Percentiles rank a stretch among this genome's conserved stretches.
These are phyloP conservation scores for Corythornis leucogaster DNA, from an alignment of 2,797 vertebrate species.

Conservation along the genomic window DNA sequence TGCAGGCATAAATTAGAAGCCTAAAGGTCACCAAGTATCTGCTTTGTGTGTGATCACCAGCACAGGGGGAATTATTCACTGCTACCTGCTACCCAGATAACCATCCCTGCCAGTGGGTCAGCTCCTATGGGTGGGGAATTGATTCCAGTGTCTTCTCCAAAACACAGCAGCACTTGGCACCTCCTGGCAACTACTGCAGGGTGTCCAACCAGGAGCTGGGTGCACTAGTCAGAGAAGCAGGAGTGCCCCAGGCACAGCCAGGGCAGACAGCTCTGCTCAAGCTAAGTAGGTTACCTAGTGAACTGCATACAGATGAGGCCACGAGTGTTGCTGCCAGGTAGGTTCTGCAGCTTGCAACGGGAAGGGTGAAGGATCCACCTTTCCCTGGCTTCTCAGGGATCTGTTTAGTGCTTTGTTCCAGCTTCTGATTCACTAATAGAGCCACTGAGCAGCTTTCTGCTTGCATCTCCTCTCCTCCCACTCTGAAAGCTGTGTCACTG, in stretches of 20 bases:
- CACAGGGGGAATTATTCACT: not conserved
- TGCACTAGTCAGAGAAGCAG: not conserved
- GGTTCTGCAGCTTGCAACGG: not conserved
- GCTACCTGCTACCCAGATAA: not conserved
- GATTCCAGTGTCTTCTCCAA: not conserved
- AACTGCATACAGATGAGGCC: conserved; percentile 57
- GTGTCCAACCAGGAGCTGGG: not conserved
- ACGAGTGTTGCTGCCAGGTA: conserved; percentile 19
- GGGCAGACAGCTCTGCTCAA: conserved; percentile 39
- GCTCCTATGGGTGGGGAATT: not conserved
- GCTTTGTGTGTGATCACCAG: not conserved
- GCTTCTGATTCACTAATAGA: not conserved
- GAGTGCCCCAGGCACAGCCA: not conserved
- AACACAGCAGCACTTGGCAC: not conserved
- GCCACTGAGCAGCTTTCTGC: conserved; percentile 35
- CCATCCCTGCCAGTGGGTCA: not conserved
- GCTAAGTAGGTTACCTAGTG: conserved; percentile 65
- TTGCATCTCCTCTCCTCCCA: conserved; percentile 51
- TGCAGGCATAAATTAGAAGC: not conserved
- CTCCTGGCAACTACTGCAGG: not conserved
- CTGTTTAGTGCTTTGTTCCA: not conserved
- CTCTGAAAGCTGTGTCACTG: conserved; percentile 48
- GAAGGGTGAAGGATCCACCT: not conserved
- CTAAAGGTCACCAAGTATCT: not conserved
- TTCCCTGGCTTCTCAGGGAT: not conserved